These are phyloP conservation scores for Apteryx owenii DNA, from an alignment of 2,113 vertebrate genomes.

Conservation along the genomic window DNA sequence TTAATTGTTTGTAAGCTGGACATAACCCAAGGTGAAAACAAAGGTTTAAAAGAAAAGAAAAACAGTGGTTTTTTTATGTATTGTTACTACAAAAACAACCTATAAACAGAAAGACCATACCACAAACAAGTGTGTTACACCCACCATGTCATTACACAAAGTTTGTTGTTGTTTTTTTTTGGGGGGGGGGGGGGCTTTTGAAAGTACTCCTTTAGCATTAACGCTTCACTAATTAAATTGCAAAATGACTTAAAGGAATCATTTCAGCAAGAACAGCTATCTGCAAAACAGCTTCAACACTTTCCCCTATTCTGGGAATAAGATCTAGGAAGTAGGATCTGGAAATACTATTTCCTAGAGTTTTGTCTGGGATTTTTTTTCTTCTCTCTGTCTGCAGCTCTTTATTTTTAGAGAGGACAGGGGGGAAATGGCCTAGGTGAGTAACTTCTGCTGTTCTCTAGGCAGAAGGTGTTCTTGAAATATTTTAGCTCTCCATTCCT, in stretches of 20 bases:
- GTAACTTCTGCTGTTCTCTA: neutral
- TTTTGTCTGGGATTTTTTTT: neutral
- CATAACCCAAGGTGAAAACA: neutral
- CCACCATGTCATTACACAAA: neutral
- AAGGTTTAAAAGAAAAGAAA: neutral
- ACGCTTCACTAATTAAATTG: neutral
- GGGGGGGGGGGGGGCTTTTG: neutral
- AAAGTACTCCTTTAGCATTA: neutral
- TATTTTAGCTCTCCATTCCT: neutral
- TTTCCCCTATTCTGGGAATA: neutral
- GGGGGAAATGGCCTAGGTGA: neutral
- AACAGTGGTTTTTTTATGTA: too few species aligned
- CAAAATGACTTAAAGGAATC: neutral
- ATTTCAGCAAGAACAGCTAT: neutral
- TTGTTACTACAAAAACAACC: too few species aligned
- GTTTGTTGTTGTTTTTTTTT: too few species aligned
- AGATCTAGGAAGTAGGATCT: neutral
- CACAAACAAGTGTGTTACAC: neutral
- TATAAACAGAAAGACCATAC: too few species aligned
- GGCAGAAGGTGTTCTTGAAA: neutral
- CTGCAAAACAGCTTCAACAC: neutral
- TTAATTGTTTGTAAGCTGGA: neutral
- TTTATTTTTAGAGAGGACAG: neutral
- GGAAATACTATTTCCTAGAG: neutral
- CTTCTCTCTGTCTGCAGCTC: neutral